phyloP scores from a whole-genome alignment of 2,888 invertebrate genomes.

The Folsomia candida region DNA sequence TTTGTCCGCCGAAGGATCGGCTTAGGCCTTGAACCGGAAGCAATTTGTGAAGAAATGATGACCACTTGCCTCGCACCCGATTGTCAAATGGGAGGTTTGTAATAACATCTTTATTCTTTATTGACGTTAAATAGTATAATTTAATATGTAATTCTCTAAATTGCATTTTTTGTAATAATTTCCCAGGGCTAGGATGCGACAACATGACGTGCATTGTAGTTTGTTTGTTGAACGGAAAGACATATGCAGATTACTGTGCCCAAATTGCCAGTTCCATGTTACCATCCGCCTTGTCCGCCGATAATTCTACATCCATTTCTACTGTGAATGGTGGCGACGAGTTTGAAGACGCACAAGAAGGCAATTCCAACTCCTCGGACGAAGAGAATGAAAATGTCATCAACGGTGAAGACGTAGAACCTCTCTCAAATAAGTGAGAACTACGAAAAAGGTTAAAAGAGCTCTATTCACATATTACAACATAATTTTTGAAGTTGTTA shows the following conservation, averaged over 20 bases:
- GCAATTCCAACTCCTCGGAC: constrained; percentile 6
- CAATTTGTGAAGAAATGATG: constrained; percentile 94
- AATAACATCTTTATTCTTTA: neutral
- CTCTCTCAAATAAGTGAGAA: neutral
- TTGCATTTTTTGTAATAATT: no score
- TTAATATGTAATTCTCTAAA: neutral
- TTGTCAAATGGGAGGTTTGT: constrained; percentile 76
- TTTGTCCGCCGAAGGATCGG: constrained; percentile 83
- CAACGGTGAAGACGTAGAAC: neutral
- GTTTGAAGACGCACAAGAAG: constrained; percentile 16
- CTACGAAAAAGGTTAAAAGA: neutral
- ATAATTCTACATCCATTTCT: neutral
- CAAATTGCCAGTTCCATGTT: constrained; percentile 51
- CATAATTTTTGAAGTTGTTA: neutral
- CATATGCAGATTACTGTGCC: constrained; percentile 56
- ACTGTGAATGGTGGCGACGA: constrained; percentile 6
- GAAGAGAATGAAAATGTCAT: constrained; percentile 12
- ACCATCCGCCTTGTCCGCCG: constrained; percentile 16
- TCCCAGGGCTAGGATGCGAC: constrained; percentile 85
- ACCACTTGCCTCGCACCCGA: constrained; percentile 94
- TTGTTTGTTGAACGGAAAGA: constrained; percentile 67
- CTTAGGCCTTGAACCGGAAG: constrained; percentile 81
- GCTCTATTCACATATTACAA: neutral
- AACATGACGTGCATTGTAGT: constrained; percentile 97
- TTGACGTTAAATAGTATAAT: neutral